Base-by-base conservation (phyloP, 2,888 invertebrate genomes). In the Thymelicus lineola region DNA sequence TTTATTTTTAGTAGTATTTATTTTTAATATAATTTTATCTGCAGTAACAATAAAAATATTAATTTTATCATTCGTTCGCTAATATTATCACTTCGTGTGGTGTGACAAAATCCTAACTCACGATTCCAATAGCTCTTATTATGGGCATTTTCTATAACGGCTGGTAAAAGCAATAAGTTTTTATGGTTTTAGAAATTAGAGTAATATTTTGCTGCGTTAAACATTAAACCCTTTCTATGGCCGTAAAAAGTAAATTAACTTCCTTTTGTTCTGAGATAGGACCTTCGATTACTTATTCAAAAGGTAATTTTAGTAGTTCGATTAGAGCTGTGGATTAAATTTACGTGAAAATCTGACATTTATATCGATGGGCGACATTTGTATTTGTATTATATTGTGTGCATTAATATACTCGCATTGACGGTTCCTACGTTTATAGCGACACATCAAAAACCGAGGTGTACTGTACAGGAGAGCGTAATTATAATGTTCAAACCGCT, bases 101-200 rank as follows among this genome's bases (percentile, higher is more conserved):
- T 17, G 17, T 15, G 48, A 62, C 50, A 63, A 15, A 5, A 10
- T 4, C 66, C 38, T 65, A 15, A 35, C 6, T 12, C 17, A 7
- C 42, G 50, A 28, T 28, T 57, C 48, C 66, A 66, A 66, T 66
- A 59, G 50, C 66, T 59, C 66, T 66, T 66, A 66, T 66, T 66
- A 66, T 59, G 63, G 63, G 58, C 38, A 69, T 73, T 73, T 73
- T 68, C 64, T 74, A 73, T 72, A 76, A 71, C 71, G 71, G 63
- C 63, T 63, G 50, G 46, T 57, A 63, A 69, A 69, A 55, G 73
- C 75, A 70, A 75, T 77, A 73, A 73, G 71, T 72, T 77, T 77
- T 77, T 75, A 77, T 70, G 75, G 65, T 73, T 74, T 71, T 71
- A 61, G 72, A 75, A 73, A 74, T 75, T 75, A 74, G 69, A 71